Percentiles rank a stretch among this genome's conserved stretches.
Evolutionary conservation across 2,888 invertebrate genomes (phyloP).

Genomic region (Hemicrepidius hirtus): DNA sequence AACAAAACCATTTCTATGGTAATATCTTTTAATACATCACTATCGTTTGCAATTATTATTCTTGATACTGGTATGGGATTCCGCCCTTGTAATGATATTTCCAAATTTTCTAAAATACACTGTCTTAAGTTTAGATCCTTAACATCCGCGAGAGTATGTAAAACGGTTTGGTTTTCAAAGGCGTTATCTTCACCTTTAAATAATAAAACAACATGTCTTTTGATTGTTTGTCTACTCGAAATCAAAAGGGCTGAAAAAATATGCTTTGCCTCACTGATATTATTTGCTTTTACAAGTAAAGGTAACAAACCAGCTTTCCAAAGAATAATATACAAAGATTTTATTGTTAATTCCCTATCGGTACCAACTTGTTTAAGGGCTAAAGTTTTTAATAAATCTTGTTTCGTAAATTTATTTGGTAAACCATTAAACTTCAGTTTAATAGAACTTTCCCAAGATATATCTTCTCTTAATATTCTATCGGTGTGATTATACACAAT

Average conservation of each 20-base stretch:
- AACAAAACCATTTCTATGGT: neutral
- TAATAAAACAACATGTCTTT: neutral
- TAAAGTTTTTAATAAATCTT: neutral
- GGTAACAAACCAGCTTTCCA: constrained; percentile 2
- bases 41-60: neutral
- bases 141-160: neutral
- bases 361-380: neutral
- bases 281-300: neutral
- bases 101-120: neutral
- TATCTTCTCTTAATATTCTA: neutral
- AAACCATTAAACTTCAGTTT: neutral
- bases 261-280: neutral
- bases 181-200: neutral
- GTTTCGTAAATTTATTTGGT: neutral
- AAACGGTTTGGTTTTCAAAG: neutral
- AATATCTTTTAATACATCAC: neutral
- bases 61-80: neutral
- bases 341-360: neutral
- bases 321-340: neutral
- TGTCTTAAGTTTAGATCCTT: neutral
- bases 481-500: neutral
- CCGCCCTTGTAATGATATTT: neutral
- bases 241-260: neutral
- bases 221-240: neutral
- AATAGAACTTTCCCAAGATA: neutral